Conservation (phyloP, 2,113 vertebrate species). For the Myocastor coypus region DNA sequence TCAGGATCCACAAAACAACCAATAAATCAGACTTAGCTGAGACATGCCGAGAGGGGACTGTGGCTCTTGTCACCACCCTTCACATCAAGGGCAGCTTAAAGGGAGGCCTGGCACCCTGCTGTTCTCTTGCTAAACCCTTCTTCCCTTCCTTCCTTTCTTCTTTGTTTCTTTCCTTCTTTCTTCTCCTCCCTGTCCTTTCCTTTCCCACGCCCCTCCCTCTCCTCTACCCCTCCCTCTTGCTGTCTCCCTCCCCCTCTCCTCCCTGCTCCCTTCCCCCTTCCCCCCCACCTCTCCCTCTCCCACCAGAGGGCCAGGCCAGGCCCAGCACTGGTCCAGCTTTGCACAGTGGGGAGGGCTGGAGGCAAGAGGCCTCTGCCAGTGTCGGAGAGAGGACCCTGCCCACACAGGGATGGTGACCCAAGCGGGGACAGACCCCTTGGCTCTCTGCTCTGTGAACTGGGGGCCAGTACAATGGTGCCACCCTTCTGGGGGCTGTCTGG, state of each 20-base stretch:
- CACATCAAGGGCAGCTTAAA: conserved; percentile 81
- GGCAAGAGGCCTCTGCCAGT: not conserved
- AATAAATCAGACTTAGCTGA: conserved; percentile 85
- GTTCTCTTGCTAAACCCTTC: conserved; percentile 84
- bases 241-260: too few species aligned
- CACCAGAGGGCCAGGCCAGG: not conserved
- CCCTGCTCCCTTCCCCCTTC: too few species aligned
- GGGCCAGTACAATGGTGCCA: rapidly evolving
- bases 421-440: rapidly evolving
- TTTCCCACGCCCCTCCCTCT: not conserved
- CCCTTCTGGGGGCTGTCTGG: not conserved
- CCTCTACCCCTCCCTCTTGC: not conserved
- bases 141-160: not conserved
- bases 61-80: conserved; percentile 73
- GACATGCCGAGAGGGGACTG: conserved; percentile 73
- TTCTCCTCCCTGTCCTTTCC: not conserved
- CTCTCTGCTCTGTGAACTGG: not conserved
- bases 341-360: not conserved
- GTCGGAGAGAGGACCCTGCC: not conserved
- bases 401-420: not conserved
- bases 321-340: not conserved
- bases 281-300: not conserved
- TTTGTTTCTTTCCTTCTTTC: not conserved
- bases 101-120: conserved; percentile 81
- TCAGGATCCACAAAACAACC: conserved; percentile 84